Evolutionary conservation across 2,797 vertebrate genomes (phyloP), one percentile per base, ranked within the genome.

Genomic region (Acestrorhynchus altus): DNA sequence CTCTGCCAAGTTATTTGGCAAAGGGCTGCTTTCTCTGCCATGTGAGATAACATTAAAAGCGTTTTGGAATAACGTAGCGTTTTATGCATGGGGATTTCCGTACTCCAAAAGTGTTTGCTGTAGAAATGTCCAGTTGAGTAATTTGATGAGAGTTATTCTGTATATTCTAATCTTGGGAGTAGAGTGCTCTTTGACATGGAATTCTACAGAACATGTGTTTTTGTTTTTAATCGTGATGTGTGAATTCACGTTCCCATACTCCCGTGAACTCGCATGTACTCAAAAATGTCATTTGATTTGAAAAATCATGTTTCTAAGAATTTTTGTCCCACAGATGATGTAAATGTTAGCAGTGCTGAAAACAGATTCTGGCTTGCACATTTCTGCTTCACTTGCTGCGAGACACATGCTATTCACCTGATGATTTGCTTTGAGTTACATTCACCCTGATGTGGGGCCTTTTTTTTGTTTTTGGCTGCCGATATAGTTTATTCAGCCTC

Each of bases 41-140:
- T 18, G 56, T 44, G 60, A 11, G 39, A 47, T 59, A 60, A n/a
- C 74, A 47, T 76, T 67, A 18, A 60, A 51, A 68, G 46, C 66
- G 60, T 60, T 69, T 76, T 31, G n/a, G 66, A 68, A 6, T 49
- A 51, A 28, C 12, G 39, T 22, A 9, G 22, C 26, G 52, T 39
- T 65, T 51, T 61, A 52, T 22, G 63, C 39, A 42, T 52, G 52
- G 28, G 26, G 22, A 74, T 67, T 60, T 74, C 44, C 54, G 13
- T 46, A 26, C 24, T 24, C 15, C 15, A 71, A 10, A 4, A 49
- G 46, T 70, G n/a, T 54, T 75, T 61, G 49, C 75, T 63, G 67
- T 42, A 54, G 8, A 61, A 18, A 54, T 31, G 40, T 51, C 72
- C 54, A 42, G 40, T 70, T 24, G 11, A 77, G 13, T 31, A 24